Conservation (phyloP, 1,140 invertebrate species). For the Stratiolaelaps scimitus region DNA sequence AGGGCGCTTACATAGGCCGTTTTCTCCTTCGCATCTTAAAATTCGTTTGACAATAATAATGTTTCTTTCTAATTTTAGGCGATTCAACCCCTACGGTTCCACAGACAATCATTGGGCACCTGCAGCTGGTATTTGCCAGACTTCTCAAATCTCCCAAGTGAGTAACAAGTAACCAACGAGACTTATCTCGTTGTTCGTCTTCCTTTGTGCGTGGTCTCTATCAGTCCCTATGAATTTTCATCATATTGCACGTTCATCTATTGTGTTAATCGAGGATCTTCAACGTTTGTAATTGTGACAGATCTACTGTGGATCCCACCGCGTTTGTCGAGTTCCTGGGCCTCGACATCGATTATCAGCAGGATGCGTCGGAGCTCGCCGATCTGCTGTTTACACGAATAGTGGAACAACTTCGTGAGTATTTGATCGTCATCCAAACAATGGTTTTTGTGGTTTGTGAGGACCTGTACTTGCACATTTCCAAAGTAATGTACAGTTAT, state of each 20-base stretch:
- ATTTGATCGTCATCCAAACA: not conserved
- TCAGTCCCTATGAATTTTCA: not conserved
- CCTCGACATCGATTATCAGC: slow-evolving; percentile 50
- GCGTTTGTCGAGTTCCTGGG: slow-evolving; percentile 52
- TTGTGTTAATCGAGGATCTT: not conserved
- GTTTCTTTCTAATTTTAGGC: slow-evolving; percentile 32
- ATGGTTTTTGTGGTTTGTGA: too few relatives aligned
- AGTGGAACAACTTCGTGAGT: slow-evolving; percentile 21
- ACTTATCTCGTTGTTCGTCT: not conserved
- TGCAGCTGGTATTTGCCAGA: slow-evolving; percentile 54
- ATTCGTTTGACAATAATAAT: too few relatives aligned
- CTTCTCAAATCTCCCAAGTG: slow-evolving; percentile 5
- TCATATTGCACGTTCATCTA: not conserved
- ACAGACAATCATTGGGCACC: slow-evolving; percentile 45
- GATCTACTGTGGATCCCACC: slow-evolving; percentile 50
- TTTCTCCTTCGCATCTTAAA: too few relatives aligned
- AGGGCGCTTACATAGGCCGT: too few relatives aligned
- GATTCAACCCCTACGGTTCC: not conserved
- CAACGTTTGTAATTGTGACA: slow-evolving; percentile 31
- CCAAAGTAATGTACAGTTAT: too few relatives aligned
- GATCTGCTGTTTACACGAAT: slow-evolving; percentile 50
- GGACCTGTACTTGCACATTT: too few relatives aligned
- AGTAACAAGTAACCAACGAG: not conserved
- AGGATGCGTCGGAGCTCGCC: slow-evolving; percentile 60
- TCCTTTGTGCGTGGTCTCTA: not conserved